phyloP scores from a whole-genome alignment of 2,888 invertebrate genomes.

The Heliconius cydno region DNA sequence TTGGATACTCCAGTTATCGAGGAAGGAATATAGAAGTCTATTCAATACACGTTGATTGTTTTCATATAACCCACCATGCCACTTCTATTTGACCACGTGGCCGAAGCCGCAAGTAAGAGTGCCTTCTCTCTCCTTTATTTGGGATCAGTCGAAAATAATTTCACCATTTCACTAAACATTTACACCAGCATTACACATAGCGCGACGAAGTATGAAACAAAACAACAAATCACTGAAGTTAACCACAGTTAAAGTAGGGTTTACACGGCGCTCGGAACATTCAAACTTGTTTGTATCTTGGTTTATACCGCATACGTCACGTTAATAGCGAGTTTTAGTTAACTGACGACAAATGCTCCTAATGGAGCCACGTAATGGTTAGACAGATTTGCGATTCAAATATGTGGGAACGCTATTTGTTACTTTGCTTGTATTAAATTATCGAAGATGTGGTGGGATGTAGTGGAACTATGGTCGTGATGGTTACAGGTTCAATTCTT shows the following conservation, averaged over 20 bases:
- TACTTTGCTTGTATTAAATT: neutral
- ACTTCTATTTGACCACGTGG: neutral
- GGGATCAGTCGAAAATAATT: too few species aligned
- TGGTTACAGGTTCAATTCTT: neutral
- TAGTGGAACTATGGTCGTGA: neutral
- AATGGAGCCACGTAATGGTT: slow-evolving; percentile 20
- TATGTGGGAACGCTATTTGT: slow-evolving; percentile 3
- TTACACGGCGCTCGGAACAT: slow-evolving; percentile 41
- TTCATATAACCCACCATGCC: neutral
- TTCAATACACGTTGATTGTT: neutral
- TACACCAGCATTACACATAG: neutral
- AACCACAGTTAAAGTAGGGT: slow-evolving; percentile 39
- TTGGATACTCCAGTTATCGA: neutral
- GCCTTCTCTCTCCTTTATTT: too few species aligned
- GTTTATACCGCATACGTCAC: slow-evolving; percentile 42
- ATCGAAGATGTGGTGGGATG: neutral
- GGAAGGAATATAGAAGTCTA: neutral
- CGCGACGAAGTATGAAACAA: neutral
- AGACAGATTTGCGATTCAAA: slow-evolving; percentile 9
- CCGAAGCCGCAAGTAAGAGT: neutral
- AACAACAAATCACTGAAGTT: slow-evolving; percentile 26
- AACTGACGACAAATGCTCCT: slow-evolving; percentile 37
- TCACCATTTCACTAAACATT: neutral
- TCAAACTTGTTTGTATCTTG: slow-evolving; percentile 44
- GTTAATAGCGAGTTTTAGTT: slow-evolving; percentile 44